These are phyloP conservation scores for Rhynchonycteris naso DNA, from an alignment of 2,797 vertebrate genomes.

Conservation along the genomic window DNA sequence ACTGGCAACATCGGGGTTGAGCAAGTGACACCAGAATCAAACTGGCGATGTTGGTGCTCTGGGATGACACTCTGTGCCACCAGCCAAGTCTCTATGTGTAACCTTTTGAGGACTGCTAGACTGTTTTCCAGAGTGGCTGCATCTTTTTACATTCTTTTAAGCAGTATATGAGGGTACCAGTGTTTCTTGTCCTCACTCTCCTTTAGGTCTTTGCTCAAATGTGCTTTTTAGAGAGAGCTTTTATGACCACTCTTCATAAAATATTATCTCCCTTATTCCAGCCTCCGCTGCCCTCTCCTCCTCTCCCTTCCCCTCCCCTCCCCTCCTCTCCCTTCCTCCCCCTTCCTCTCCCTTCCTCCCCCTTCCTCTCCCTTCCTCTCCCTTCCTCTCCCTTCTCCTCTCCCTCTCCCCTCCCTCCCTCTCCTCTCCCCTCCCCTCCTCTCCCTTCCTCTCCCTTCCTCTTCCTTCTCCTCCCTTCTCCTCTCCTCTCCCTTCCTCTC, in stretches of 20 bases:
- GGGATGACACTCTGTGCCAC: not conserved
- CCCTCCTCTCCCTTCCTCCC: too few relatives aligned
- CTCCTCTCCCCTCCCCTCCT: not conserved
- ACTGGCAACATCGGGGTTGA: too few relatives aligned
- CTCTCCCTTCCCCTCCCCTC: not conserved
- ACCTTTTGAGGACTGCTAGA: not conserved
- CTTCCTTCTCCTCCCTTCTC: not conserved
- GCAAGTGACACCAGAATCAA: too few relatives aligned
- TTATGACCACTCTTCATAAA: not conserved
- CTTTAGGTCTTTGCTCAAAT: not conserved
- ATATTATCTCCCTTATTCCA: accelerated
- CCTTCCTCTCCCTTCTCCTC: not conserved
- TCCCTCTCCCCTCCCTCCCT: not conserved
- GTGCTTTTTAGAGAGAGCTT: not conserved
- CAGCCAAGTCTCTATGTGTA: not conserved
- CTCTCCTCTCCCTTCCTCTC: not conserved
- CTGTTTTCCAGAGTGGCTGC: not conserved
- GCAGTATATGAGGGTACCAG: not conserved
- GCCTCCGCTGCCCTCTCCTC: not conserved
- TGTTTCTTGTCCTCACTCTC: not conserved
- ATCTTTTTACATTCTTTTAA: not conserved
- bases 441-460: too few relatives aligned
- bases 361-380: too few relatives aligned
- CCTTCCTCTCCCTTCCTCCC: too few relatives aligned
- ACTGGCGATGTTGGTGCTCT: not conserved